Evolutionary conservation across 2,888 invertebrate species (phyloP).

Genomic region (Synanthedon andrenaeformis): DNA sequence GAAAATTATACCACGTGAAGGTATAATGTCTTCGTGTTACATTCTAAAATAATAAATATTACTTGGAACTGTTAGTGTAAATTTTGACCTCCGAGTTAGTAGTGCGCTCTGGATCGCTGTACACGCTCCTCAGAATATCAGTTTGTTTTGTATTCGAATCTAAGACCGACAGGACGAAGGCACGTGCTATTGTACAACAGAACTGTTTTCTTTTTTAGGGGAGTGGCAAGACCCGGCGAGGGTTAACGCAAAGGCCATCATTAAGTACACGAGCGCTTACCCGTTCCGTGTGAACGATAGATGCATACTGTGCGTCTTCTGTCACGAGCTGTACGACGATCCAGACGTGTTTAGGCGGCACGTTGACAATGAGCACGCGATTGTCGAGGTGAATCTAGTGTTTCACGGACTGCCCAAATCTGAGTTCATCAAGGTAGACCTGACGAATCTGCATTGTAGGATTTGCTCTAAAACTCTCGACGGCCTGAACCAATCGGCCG

Average conservation of each 20-base stretch:
- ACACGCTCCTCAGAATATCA: no score
- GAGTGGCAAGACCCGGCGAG: conserved; percentile 47
- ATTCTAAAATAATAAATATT: no score
- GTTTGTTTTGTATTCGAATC: no score
- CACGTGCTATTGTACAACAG: conserved; percentile 3
- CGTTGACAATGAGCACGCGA: conserved; percentile 43
- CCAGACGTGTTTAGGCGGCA: conserved; percentile 40
- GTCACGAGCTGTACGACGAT: conserved; percentile 49
- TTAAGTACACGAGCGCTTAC: conserved; percentile 52
- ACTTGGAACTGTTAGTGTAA: no score
- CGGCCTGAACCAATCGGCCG: conserved; percentile 30
- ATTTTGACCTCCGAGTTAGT: no score
- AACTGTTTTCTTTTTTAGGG: conserved; percentile 55
- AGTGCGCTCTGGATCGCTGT: no score
- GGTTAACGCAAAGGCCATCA: conserved; percentile 46
- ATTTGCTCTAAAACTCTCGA: conserved; percentile 24
- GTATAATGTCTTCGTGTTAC: no score
- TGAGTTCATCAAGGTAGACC: conserved; percentile 52
- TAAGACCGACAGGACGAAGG: no score
- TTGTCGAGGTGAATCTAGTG: conserved; percentile 42
- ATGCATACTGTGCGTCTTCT: conserved; percentile 56
- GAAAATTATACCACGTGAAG: no score
- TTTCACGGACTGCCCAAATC: conserved; percentile 48
- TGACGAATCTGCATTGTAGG: conserved; percentile 41
- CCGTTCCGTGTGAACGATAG: conserved; percentile 59